A percentile compares a stretch with the other conserved stretches of the same genome.
phyloP scores from a whole-genome alignment of 2,888 invertebrate genomes.

The Limenitis camilla region DNA sequence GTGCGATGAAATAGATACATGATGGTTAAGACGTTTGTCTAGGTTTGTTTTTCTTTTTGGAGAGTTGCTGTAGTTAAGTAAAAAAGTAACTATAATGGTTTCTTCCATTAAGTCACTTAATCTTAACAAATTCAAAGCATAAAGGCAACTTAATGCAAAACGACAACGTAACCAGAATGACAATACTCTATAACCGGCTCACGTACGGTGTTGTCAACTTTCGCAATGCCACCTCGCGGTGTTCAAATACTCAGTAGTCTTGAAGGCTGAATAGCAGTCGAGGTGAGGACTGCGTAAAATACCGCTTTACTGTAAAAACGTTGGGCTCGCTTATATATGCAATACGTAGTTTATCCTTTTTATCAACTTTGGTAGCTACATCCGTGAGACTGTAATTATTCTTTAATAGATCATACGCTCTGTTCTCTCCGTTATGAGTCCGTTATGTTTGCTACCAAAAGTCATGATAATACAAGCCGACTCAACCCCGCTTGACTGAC shows the following conservation, averaged over 20 bases:
- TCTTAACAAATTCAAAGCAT: constrained; percentile 37
- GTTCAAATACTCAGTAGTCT: constrained; percentile 57
- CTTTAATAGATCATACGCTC: neutral
- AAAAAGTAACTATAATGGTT: no score
- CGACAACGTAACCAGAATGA: constrained; percentile 47
- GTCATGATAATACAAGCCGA: no score
- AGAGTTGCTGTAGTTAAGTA: no score
- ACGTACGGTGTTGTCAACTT: constrained; percentile 69
- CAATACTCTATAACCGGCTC: constrained; percentile 54
- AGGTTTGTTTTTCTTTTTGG: no score
- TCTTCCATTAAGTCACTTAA: constrained; percentile 11
- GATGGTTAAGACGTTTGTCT: no score
- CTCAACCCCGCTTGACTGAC: no score
- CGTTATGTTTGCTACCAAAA: no score
- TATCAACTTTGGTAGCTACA: no score
- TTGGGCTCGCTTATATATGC: constrained; percentile 1
- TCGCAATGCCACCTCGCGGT: constrained; percentile 68
- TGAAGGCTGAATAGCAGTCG: constrained; percentile 49
- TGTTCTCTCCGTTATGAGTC: no score
- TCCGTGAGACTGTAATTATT: no score
- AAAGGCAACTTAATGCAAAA: constrained; percentile 53
- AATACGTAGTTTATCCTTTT: neutral
- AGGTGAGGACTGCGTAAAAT: constrained; percentile 24
- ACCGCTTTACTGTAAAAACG: constrained; percentile 15
- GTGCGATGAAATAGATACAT: no score